Conservation (phyloP, 2,797 vertebrate species). For the Enteromius argenteus region DNA sequence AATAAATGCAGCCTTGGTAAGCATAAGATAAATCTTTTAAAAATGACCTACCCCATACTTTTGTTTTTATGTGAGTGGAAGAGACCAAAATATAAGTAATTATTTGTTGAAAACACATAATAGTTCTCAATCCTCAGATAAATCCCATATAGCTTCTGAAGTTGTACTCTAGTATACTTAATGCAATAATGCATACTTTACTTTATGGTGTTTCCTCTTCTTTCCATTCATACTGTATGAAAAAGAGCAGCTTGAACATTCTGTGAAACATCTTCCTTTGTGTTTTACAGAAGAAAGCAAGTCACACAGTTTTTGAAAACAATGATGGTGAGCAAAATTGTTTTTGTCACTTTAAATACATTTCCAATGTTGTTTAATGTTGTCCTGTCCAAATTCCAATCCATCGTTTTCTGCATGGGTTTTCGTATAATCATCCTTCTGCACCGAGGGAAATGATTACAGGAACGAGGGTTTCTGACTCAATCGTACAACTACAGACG, state of each 20-base stretch:
- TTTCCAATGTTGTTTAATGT: slow-evolving; percentile 8
- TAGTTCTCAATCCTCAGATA: background rate
- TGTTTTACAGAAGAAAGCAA: background rate
- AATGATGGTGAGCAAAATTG: background rate
- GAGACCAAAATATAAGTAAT: background rate
- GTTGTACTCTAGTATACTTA: background rate
- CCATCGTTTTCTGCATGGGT: background rate
- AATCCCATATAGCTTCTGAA: background rate
- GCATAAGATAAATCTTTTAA: background rate
- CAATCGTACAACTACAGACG: slow-evolving; percentile 4
- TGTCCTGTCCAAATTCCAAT: background rate
- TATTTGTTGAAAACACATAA: background rate
- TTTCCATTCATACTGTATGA: background rate
- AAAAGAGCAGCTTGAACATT: background rate
- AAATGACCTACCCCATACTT: background rate
- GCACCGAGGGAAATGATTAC: slow-evolving; percentile 27
- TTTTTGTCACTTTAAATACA: background rate
- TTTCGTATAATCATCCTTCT: slow-evolving; percentile 1
- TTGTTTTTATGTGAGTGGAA: background rate
- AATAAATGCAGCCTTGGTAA: background rate
- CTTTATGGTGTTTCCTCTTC: background rate
- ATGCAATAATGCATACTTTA: background rate
- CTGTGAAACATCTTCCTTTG: background rate
- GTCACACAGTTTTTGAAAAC: background rate
- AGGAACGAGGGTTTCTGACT: slow-evolving; percentile 25